Conservation (phyloP, 2,113 vertebrate species). For the Micromys minutus region DNA sequence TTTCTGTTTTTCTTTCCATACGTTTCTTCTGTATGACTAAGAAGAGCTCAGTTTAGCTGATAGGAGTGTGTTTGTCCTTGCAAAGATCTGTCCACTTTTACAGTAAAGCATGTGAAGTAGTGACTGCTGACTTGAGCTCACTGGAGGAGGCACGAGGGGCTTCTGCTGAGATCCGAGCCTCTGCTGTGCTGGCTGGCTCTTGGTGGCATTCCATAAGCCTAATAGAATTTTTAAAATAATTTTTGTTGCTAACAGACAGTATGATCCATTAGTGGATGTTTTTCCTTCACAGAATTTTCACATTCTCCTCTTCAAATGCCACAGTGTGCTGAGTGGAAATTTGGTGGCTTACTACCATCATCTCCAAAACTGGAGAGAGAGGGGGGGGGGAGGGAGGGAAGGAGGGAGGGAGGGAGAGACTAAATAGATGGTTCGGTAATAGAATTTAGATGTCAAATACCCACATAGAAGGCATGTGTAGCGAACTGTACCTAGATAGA, state of each 20-base stretch:
- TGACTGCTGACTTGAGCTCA: neutral
- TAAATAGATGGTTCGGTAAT: neutral
- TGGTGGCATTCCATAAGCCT: neutral
- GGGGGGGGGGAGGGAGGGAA: too few relatives aligned
- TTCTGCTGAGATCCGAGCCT: neutral
- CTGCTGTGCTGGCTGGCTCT: neutral
- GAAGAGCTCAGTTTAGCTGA: neutral
- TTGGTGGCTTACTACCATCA: neutral
- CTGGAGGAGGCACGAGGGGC: neutral
- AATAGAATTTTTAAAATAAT: neutral
- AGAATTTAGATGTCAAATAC: neutral
- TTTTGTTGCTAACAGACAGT: neutral
- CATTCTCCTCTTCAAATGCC: neutral
- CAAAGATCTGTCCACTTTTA: neutral
- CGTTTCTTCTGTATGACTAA: neutral
- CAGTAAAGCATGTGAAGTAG: neutral
- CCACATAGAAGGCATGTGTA: neutral
- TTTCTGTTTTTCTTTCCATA: neutral
- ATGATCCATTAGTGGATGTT: neutral
- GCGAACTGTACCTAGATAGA: too few relatives aligned
- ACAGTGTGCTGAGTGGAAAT: neutral
- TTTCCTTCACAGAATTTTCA: neutral
- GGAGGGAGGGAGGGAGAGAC: too few relatives aligned
- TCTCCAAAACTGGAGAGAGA: neutral
- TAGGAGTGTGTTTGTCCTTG: neutral